Base-by-base conservation (phyloP, 2,797 vertebrate genomes). In the Decapterus maruadsi region DNA sequence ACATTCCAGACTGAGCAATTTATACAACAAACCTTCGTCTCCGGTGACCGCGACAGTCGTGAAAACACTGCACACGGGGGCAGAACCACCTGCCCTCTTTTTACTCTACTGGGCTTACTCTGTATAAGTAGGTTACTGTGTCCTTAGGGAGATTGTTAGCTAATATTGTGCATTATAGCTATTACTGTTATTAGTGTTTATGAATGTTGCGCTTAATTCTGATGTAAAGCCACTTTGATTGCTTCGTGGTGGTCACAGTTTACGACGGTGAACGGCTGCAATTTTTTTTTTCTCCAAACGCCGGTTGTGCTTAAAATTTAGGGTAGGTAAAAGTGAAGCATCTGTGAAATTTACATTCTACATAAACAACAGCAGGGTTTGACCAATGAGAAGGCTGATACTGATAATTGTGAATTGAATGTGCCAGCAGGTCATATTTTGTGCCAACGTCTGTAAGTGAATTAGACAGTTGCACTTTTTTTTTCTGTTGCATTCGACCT, bases 151-250 rank as follows among this genome's bases (percentile, higher is more conserved):
- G 81, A 72, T 84, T 72, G 68, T 84, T 80, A 19, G 72, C 68
- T 79, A 38, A 71, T 71, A 42, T 82, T 36, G 80, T 80, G 79
- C 72, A 63, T 90, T 84, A 74, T 75, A 88, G 72, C 77, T 82
- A 50, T 78, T 82, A 48, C 68, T 80, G 78, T 90, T 90, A 26
- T 82, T 75, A 48, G 74, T 86, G 84, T 86, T 86, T 20, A 63
- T 90, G 84, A 93, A 90, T 89, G 88, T 92, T 54, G 72, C 84
- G 69, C 74, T 83, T 70, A 51, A 77, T 68, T 75, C 55, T 71
- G 46, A 77, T 73, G 72, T 89, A 71, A 87, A 82, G 55, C 85
- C 69, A 68, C 78, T 68, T 81, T 65, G 60, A 82, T 79, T 40
- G 58, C 74, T 65, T 65, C 38, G 63, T 59, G 57, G 70, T 68